Evolutionary conservation across 2,797 vertebrate species (phyloP).

Genomic region (Chrosomus eos): DNA sequence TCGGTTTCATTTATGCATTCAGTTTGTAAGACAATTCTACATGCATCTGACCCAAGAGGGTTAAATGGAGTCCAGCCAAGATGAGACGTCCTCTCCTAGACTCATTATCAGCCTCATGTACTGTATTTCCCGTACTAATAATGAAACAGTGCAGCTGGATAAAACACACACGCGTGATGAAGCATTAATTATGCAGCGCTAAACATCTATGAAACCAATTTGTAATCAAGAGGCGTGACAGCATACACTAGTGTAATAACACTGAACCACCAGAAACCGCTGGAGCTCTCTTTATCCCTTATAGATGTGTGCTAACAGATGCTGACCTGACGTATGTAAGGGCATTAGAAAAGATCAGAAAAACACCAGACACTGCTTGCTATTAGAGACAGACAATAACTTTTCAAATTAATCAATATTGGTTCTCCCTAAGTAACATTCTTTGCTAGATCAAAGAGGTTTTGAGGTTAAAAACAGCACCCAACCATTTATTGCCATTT

Average conservation of each 20-base stretch:
- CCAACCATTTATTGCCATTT: not conserved
- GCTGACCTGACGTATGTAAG: slow-evolving; percentile 24
- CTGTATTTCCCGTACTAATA: slow-evolving; percentile 70
- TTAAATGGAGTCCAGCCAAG: slow-evolving; percentile 80
- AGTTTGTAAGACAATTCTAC: slow-evolving; percentile 68
- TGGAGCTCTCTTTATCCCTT: slow-evolving; percentile 40
- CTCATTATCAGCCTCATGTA: slow-evolving; percentile 75
- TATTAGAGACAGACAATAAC: not conserved
- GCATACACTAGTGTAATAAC: slow-evolving; percentile 64
- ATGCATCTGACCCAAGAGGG: slow-evolving; percentile 72
- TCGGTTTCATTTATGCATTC: slow-evolving; percentile 60
- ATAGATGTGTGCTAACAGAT: slow-evolving; percentile 32
- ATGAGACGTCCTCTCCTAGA: slow-evolving; percentile 67
- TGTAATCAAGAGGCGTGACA: slow-evolving; percentile 68
- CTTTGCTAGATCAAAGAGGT: not conserved
- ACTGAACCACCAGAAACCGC: slow-evolving; percentile 46
- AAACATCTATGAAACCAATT: slow-evolving; percentile 81
- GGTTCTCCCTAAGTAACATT: not conserved
- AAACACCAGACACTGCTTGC: not conserved
- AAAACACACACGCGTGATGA: slow-evolving; percentile 69
- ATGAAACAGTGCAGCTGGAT: slow-evolving; percentile 74
- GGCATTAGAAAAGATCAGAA: not conserved
- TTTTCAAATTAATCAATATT: not conserved
- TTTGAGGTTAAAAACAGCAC: not conserved
- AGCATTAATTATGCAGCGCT: slow-evolving; percentile 77